Evolutionary conservation across 1,140 invertebrate species (phyloP), one percentile per base, ranked within the genome.

Genomic region (Drosophila pseudoobscura): DNA sequence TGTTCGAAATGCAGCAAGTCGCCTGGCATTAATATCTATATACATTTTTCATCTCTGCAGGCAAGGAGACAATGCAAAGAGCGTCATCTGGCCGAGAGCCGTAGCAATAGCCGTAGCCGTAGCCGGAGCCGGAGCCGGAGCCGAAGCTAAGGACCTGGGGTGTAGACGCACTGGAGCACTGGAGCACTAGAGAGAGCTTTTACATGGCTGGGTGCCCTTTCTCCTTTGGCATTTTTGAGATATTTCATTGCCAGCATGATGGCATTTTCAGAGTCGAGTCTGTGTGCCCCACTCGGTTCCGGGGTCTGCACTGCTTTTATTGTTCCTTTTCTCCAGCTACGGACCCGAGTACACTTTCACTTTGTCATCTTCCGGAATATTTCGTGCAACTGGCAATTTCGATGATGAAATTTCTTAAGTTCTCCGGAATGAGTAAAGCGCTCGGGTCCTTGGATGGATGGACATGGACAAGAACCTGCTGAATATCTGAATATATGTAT

Each of bases 171-270:
- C 11, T 39, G 35, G 11, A 39, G 35, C 35, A 39, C 35, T 39
- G 35, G 11, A 39, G 35, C 35, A 39, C 35, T 39, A 39, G 35
- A 39, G 35, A 39, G 35, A 39, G 35, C 35, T 39, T 13, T 39
- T 39, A 39, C 35, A 39, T 39, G 35, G 35, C 35, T 39, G 35
- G 35, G 11, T 39, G 35, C 11, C 41, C 44, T 35, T 43, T 15
- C 41, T 56, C 31, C 52, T 62, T 17, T n/a, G 35, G 56, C 66
- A 66, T 66, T 72, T 75, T 55, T 60, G 51, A 76, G 51, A 76
- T 74, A 76, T 68, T 74, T 76, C 63, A 58, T 59, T 59, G 74
- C 69, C 74, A 73, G 50, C 53, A 50, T 76, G 74, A 68, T 76
- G 70, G 74, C 50, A 76, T 73, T 76, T 57, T 58, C 35, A 39